Percentiles rank a stretch among this genome's conserved stretches.
These are phyloP conservation scores for Odocoileus hemionus DNA, from an alignment of 2,113 vertebrate genomes.

Conservation along the genomic window DNA sequence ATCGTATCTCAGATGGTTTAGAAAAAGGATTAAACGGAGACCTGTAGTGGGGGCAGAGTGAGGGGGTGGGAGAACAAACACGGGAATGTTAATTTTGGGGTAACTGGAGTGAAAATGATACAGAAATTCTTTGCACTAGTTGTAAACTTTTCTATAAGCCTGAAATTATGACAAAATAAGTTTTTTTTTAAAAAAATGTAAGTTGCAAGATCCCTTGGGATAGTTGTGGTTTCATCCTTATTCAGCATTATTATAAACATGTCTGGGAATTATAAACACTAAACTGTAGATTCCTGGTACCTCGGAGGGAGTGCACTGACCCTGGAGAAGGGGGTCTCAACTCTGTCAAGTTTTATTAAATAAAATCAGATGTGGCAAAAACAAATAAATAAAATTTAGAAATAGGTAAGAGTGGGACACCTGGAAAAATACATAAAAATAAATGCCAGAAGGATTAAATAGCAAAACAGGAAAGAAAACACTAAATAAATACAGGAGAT, in stretches of 20 bases:
- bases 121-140: background rate
- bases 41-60: background rate
- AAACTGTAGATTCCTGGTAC: background rate
- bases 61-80: background rate
- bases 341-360: background rate
- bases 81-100: background rate
- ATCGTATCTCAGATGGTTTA: background rate
- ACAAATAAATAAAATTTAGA: background rate
- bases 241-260: background rate
- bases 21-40: background rate
- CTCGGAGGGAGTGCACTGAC: background rate
- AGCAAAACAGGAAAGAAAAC: background rate
- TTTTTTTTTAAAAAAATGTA: background rate
- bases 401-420: background rate
- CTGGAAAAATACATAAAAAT: background rate
- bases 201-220: background rate
- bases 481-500: background rate
- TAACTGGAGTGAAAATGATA: background rate
- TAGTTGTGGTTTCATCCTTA: background rate
- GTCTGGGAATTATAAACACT: background rate
- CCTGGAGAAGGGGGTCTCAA: background rate
- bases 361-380: background rate
- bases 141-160: background rate
- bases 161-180: conserved; percentile 1
- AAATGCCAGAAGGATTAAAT: conserved; percentile 33